Evolutionary conservation across 2,888 invertebrate species (phyloP).

Genomic region (Orthosia incerta): DNA sequence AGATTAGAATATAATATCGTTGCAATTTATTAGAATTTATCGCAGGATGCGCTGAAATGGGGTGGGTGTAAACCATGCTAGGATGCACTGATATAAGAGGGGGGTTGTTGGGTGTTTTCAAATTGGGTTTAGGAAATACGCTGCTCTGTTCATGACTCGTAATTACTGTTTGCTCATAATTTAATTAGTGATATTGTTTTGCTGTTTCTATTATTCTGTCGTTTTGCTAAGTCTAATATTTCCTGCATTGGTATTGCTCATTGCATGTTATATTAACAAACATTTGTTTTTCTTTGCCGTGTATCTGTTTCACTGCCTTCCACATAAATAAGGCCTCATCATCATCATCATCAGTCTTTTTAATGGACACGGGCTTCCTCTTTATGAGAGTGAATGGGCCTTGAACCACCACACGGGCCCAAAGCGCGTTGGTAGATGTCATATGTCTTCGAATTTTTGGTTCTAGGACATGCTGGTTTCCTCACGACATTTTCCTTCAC

Average conservation of each 20-base stretch:
- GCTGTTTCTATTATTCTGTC: neutral
- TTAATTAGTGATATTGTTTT: constrained; percentile 11
- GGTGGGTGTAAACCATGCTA: neutral
- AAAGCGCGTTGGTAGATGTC: no score
- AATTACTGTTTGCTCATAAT: constrained; percentile 32
- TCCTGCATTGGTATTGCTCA: neutral
- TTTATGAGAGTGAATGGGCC: no score
- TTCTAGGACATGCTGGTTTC: no score
- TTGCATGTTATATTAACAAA: neutral
- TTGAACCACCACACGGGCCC: no score
- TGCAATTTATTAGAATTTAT: constrained; percentile 54
- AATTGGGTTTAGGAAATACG: constrained; percentile 39
- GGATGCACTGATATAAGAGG: constrained; percentile 4
- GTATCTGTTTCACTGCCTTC: no score
- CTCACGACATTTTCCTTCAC: no score
- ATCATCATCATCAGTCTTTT: no score
- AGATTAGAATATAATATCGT: constrained; percentile 55
- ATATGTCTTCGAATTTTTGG: no score
- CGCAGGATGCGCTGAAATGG: constrained; percentile 3
- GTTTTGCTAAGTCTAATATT: neutral
- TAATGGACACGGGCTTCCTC: no score
- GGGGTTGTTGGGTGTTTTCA: neutral
- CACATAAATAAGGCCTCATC: no score
- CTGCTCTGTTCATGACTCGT: constrained; percentile 30
- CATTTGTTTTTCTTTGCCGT: no score